These are phyloP conservation scores for Bergia puertoricense DNA, from an alignment of 92 coral and sea anemone species.

Conservation along the genomic window DNA sequence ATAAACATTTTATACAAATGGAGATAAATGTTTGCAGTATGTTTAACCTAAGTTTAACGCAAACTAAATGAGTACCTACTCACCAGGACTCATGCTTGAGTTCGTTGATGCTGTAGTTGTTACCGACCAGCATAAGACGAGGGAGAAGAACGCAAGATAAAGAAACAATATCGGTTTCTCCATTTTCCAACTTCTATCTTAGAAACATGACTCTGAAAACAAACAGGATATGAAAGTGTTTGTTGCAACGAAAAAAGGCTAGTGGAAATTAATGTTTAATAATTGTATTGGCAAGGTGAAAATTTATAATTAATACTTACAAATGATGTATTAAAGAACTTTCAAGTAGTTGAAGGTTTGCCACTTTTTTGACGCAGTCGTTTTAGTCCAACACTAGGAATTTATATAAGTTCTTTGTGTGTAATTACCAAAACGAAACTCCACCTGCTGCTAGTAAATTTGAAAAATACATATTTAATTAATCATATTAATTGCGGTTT, in stretches of 20 bases:
- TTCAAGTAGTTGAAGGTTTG: no score
- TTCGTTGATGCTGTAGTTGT: background rate
- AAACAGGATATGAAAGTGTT: background rate
- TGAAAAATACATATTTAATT: background rate
- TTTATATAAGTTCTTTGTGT: no score
- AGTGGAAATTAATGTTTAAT: background rate
- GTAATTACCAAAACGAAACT: background rate
- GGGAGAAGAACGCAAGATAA: background rate
- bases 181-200: background rate
- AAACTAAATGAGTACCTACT: background rate
- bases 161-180: background rate
- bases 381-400: background rate
- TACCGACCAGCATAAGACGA: background rate
- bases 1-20: background rate
- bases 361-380: background rate
- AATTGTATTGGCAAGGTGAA: background rate
- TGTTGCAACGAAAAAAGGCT: no score
- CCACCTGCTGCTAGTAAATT: background rate
- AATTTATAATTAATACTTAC: background rate
- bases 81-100: background rate
- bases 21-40: background rate
- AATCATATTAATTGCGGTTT: background rate
- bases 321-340: no score
- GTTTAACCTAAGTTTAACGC: background rate
- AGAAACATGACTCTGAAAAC: background rate